Percentiles rank a stretch among this genome's conserved stretches.
Evolutionary conservation across 2,113 vertebrate genomes (phyloP).

Genomic region (Pomatostomus ruficeps): DNA sequence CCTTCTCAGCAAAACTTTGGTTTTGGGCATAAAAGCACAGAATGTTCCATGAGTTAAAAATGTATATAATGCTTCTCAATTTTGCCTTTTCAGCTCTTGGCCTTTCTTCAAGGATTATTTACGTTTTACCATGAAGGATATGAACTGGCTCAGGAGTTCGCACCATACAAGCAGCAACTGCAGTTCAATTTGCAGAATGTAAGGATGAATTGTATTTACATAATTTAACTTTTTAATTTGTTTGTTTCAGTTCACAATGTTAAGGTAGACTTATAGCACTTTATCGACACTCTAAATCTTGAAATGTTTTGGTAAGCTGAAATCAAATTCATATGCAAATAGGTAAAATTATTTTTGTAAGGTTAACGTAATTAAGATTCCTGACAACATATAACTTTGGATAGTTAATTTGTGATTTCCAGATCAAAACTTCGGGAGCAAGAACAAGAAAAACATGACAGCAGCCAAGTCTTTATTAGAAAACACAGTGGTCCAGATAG

Average conservation of each 20-base stretch:
- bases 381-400: neutral
- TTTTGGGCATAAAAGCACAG: neutral
- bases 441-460: neutral
- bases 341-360: neutral
- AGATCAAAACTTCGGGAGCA: neutral
- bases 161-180: slow-evolving; percentile 95
- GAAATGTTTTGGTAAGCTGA: neutral
- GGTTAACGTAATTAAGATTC: neutral
- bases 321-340: neutral
- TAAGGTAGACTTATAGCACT: neutral
- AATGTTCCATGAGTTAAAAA: neutral
- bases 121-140: slow-evolving; percentile 99
- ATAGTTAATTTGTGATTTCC: neutral
- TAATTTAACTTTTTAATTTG: neutral
- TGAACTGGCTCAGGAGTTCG: slow-evolving; percentile 94
- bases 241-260: neutral
- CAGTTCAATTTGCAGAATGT: slow-evolving; percentile 99
- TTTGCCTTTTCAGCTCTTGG: slow-evolving; percentile 84
- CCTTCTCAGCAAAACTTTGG: neutral
- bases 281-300: neutral
- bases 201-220: slow-evolving; percentile 60
- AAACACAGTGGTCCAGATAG: neutral
- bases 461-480: neutral
- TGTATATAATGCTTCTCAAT: neutral
- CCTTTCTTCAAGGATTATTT: slow-evolving; percentile 97